Evolutionary conservation across 2,888 invertebrate species (phyloP), one percentile per base, ranked within the genome.

Genomic region (Sipha maydis): DNA sequence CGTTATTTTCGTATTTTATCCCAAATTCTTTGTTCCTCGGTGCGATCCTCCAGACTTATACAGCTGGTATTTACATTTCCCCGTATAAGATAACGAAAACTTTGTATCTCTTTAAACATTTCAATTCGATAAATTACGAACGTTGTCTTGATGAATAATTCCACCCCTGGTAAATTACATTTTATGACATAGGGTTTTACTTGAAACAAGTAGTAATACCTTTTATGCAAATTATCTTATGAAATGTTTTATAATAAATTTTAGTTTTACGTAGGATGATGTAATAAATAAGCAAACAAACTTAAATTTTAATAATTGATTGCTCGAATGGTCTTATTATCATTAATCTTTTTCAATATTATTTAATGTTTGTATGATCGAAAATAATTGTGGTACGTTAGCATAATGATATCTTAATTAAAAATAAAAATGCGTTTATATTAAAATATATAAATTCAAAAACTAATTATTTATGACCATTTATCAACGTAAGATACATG

Each of bases 151-250:
- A 54, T 41, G n/a, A n/a, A 14, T 54, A 41, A 25, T 54, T 61
- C 28, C 54, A 28, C 8, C 14, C 4, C 41, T 14, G 34, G 34
- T 34, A 83, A 71, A 54, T 71, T 77, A 83, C 71, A 71, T 77
- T 77, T 77, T 28, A 31, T 71, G 31, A 71, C 48, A 17, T 31
- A 2, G 83, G 71, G 8, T 54, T 31, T 83, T 67, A 38, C n/a
- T 61, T 56, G n/a, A 76, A 48, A 76, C 28, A 77, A 41, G 28
- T 31, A 41, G 28, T 31, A 54, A 71, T 71, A 48, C 80, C 25
- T 71, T 71, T 83, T 48, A 73, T 71, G 83, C 54, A 71, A 83
- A 83, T 48, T 25, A 21, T 31, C 38, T 28, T 69, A 11, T 21
- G 7, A 48, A 69, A 48, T 28, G 28, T 69, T 21, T 28, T 69